Evolutionary conservation across 2,888 invertebrate species (phyloP).

Genomic region (Theodoxus fluviatilis): DNA sequence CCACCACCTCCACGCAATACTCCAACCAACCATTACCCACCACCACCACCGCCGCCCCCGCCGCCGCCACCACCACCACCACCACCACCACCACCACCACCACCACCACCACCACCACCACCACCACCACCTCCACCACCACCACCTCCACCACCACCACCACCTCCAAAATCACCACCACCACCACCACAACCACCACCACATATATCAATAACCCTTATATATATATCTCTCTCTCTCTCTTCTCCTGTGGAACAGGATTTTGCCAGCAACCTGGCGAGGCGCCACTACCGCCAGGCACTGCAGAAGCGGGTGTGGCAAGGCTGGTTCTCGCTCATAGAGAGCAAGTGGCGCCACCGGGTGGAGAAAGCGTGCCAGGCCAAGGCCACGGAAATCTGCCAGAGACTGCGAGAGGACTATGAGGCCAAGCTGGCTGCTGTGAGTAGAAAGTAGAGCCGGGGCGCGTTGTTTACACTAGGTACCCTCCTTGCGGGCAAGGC

Average conservation of each 20-base stretch:
- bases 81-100: background rate
- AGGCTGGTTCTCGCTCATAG: slow-evolving; percentile 59
- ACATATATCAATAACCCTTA: no score
- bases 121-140: no score
- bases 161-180: slow-evolving; percentile 10
- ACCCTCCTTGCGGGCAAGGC: no score
- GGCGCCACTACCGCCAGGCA: slow-evolving; percentile 47
- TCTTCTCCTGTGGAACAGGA: slow-evolving; percentile 39
- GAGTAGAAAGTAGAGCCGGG: slow-evolving; percentile 28
- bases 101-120: no score
- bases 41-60: background rate
- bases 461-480: background rate
- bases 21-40: background rate
- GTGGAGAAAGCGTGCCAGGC: slow-evolving; percentile 63
- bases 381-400: slow-evolving; percentile 63
- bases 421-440: slow-evolving; percentile 55
- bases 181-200: background rate
- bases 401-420: slow-evolving; percentile 59
- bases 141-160: background rate
- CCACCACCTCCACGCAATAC: background rate
- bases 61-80: background rate
- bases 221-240: background rate
- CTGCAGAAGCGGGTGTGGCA: slow-evolving; percentile 50
- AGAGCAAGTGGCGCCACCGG: slow-evolving; percentile 53
- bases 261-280: slow-evolving; percentile 57